Evolutionary conservation across 2,113 vertebrate genomes (phyloP), one percentile per base, ranked within the genome.

Genomic region (Lampris incognitus): DNA sequence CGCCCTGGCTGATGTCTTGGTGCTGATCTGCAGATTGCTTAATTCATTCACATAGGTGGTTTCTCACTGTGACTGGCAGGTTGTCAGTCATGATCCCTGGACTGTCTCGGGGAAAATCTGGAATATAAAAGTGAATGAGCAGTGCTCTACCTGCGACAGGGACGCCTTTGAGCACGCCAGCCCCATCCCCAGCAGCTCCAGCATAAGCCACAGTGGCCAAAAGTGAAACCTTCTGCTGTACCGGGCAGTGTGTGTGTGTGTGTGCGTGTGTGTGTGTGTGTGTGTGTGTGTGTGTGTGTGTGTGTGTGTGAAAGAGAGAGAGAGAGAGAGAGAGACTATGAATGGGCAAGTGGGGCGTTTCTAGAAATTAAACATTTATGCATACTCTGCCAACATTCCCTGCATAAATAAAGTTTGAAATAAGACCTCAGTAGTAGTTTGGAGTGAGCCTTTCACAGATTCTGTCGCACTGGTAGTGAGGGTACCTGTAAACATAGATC

Each of bases 401-500:
- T 64, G 63, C 74, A 83, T 79, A 77, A 62, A 69, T 85, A 72
- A 73, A 78, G 51, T 10, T 36, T 36, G 46, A 59, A 24, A 59
- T 44, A 54, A 56, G 54, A 66, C 60, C 64, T 68, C 65, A 64
- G 61, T 71, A 62, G 69, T 75, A 61, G 51, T 52, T 54, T 67
- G 2, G 48, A 79, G 74, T 57, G 40, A 67, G 55, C 48, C 24
- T 66, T 74, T 64, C 24, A 24, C 24, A 24, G 24, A 24, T 24
- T 24, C 24, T 24, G 24, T 24, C 24, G 67, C 50, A 39, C 24
- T 42, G 24, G 5, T 71, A n/a, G 59, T 44, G 6, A 66, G 1
- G 1, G 44, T 36, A 74, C 83, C 82, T 76, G 71, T 1, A 61
- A 83, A 52, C 74, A 83, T 89, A 82, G 86, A 86, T 86, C 73